Percentiles rank a stretch among this genome's conserved stretches.
Conservation (phyloP, 1,140 invertebrate species). For the Gonioctena quinquepunctata region DNA sequence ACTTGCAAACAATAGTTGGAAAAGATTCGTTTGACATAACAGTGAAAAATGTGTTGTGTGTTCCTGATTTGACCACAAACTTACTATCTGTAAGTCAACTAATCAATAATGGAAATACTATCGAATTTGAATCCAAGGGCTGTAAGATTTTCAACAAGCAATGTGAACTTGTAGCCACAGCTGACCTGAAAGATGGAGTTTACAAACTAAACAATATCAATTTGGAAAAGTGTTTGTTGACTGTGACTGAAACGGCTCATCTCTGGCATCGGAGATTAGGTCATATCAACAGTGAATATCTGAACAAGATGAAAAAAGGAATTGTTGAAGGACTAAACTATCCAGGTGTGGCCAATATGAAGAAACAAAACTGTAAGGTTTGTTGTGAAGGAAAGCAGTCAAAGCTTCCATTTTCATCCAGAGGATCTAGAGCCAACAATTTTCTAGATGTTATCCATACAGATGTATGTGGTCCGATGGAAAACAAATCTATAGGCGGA, state of each 20-base stretch:
- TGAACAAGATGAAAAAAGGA: constrained; percentile 29
- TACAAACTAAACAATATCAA: neutral
- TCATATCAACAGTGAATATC: constrained; percentile 39
- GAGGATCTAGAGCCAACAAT: constrained; percentile 27
- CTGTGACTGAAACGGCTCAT: constrained; percentile 1
- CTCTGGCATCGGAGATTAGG: constrained; percentile 42
- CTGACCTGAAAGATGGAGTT: neutral
- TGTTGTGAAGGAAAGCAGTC: constrained; percentile 49
- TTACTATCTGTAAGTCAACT: neutral
- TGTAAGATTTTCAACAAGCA: neutral
- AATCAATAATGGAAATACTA: neutral
- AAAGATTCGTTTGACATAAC: neutral
- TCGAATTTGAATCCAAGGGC: neutral
- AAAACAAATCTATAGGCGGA: constrained; percentile 7
- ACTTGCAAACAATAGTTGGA: neutral
- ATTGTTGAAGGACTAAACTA: neutral
- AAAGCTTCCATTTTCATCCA: constrained; percentile 37
- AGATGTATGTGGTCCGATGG: constrained; percentile 26
- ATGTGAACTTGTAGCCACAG: constrained; percentile 11
- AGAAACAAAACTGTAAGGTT: constrained; percentile 32
- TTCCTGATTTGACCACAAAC: constrained; percentile 15
- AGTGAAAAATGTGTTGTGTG: constrained; percentile 12
- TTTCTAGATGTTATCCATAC: constrained; percentile 45
- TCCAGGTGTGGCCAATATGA: constrained; percentile 7
- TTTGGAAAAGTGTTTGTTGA: neutral